phyloP scores from a whole-genome alignment of 2,888 invertebrate species.

The Papilio elwesi region DNA sequence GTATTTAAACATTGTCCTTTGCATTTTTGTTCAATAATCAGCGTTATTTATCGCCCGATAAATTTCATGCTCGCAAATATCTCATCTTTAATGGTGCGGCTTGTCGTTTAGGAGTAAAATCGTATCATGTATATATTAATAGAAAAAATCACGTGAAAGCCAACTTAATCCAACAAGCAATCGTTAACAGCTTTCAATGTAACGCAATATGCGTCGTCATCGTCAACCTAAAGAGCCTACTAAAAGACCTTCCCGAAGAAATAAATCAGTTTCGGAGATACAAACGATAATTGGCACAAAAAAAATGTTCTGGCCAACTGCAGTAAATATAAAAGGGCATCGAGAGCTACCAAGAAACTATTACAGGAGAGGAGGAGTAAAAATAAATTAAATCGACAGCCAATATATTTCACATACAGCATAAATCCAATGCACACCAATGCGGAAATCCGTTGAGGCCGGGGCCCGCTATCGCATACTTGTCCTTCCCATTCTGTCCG shows the following conservation, averaged over 20 bases:
- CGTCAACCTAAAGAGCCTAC: neutral
- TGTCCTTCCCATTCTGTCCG: conserved; percentile 60
- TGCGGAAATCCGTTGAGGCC: conserved; percentile 65
- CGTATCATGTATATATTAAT: neutral
- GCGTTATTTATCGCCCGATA: conserved; percentile 11
- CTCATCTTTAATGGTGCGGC: conserved; percentile 5
- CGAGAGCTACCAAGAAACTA: neutral
- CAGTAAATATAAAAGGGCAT: conserved; percentile 11
- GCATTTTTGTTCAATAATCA: neutral
- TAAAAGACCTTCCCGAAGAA: neutral
- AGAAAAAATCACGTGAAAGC: neutral
- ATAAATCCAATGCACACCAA: conserved; percentile 54
- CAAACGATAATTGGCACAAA: conserved; percentile 11
- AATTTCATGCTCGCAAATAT: conserved; percentile 3
- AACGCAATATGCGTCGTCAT: too few relatives aligned
- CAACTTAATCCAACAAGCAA: neutral
- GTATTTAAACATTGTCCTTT: conserved; percentile 21
- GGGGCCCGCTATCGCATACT: conserved; percentile 63
- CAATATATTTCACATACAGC: conserved; percentile 46
- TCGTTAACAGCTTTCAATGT: neutral
- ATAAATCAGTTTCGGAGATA: neutral
- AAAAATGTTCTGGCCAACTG: conserved; percentile 5
- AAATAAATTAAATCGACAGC: conserved; percentile 26
- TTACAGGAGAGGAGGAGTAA: neutral
- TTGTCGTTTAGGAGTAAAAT: neutral